Conservation (phyloP, 2,797 vertebrate species). For the Odontamblyopus rebecca region DNA sequence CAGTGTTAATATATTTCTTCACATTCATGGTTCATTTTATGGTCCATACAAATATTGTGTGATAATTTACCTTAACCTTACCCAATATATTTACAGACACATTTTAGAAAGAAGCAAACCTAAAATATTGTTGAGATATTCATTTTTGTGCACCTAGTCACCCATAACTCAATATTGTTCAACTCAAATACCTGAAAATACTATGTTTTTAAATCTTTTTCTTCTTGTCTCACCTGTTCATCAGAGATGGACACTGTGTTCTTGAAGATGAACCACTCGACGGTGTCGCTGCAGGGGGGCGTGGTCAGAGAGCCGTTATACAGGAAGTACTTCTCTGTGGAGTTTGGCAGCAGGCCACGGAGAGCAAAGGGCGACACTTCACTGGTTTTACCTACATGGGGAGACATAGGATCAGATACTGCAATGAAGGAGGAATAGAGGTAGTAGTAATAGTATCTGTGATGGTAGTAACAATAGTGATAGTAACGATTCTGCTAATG, state of each 20-base stretch:
- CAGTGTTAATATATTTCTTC: no score
- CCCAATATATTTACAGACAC: no score
- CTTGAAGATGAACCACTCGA: constrained; percentile 96
- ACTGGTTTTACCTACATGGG: constrained; percentile 83
- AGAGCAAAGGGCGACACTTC: constrained; percentile 81
- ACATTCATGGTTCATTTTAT: no score
- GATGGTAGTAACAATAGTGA: background rate
- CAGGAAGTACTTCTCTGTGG: constrained; percentile 91
- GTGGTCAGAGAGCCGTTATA: constrained; percentile 95
- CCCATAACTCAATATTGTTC: no score
- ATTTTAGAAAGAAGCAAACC: no score
- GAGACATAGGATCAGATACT: background rate
- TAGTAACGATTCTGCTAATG: background rate
- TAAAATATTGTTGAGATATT: no score
- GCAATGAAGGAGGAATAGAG: background rate
- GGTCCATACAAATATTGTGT: no score
- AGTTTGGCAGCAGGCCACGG: constrained; percentile 86
- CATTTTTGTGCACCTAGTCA: no score
- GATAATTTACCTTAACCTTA: no score
- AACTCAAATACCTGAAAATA: background rate
- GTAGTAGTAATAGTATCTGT: background rate
- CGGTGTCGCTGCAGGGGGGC: constrained; percentile 90
- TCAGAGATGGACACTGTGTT: constrained; percentile 87
- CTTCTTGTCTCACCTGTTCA: constrained; percentile 63
- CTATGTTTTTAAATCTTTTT: no score